A percentile compares a stretch with the other conserved stretches of the same genome.
Evolutionary conservation across 2,888 invertebrate genomes (phyloP).

Genomic region (Cephus sareptanus): DNA sequence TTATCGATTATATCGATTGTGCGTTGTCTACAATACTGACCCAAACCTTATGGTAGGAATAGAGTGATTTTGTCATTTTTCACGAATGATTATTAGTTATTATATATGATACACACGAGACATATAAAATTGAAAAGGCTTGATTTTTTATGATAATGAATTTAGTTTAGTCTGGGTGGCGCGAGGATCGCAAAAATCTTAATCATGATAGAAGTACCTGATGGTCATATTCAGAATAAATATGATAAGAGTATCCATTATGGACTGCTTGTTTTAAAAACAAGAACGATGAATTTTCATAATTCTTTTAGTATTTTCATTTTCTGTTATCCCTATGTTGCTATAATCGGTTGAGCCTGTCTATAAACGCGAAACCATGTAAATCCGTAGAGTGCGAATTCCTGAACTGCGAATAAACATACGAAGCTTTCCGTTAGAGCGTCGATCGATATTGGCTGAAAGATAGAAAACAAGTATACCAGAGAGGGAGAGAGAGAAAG

Average conservation of each 20-base stretch:
- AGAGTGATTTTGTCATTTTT: neutral
- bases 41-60: neutral
- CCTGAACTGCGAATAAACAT: constrained; percentile 21
- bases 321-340: constrained; percentile 26
- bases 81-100: neutral
- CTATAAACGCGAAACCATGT: constrained; percentile 25
- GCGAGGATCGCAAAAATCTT: neutral
- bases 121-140: neutral
- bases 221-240: neutral
- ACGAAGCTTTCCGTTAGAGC: neutral
- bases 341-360: constrained; percentile 32
- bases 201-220: neutral
- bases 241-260: neutral
- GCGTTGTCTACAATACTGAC: neutral
- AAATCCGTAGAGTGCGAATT: constrained; percentile 31
- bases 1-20: neutral
- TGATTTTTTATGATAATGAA: neutral
- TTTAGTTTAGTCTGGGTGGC: neutral
- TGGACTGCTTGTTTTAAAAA: neutral
- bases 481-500: neutral
- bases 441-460: neutral
- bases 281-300: constrained; percentile 11
- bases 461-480: neutral
- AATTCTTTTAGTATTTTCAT: constrained; percentile 35
- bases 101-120: neutral